These are phyloP conservation scores for Sebastolobus altivelis DNA, from an alignment of 2,797 vertebrate genomes.

Conservation along the genomic window DNA sequence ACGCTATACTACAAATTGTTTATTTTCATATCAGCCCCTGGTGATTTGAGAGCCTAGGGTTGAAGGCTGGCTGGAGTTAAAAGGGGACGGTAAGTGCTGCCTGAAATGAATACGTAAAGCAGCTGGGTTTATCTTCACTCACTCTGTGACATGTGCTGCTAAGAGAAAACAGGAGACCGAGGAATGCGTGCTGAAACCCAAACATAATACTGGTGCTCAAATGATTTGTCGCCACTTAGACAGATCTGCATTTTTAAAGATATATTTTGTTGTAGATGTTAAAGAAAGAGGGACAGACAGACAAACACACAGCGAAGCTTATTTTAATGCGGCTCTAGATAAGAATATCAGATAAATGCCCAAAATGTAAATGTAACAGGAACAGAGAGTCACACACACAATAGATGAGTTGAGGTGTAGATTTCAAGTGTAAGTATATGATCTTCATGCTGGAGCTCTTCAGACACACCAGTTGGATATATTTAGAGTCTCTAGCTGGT, in stretches of 20 bases:
- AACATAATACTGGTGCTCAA: constrained; percentile 61
- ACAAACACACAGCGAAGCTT: neutral
- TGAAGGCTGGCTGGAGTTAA: constrained; percentile 71
- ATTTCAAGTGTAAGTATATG: constrained; percentile 72
- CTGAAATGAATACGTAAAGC: constrained; percentile 81
- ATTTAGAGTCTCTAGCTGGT: constrained; percentile 80
- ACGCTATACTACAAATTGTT: constrained; percentile 65
- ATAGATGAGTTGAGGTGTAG: constrained; percentile 66
- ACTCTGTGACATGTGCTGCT: constrained; percentile 76
- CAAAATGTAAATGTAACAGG: constrained; percentile 24
- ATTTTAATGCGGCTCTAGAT: constrained; percentile 38
- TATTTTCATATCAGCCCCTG: constrained; percentile 62
- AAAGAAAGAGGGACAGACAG: constrained; percentile 3
- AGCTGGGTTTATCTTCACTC: constrained; percentile 83
- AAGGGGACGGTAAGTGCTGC: constrained; percentile 74
- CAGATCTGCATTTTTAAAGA: constrained; percentile 35
- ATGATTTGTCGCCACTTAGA: constrained; percentile 66
- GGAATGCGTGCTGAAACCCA: constrained; percentile 72
- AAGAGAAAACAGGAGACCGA: constrained; percentile 83
- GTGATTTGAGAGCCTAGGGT: constrained; percentile 70
- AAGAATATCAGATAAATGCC: constrained; percentile 13
- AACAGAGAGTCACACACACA: constrained; percentile 42
- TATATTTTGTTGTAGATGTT: neutral
- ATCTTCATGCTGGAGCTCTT: constrained; percentile 72
- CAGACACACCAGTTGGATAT: constrained; percentile 79